phyloP scores from a whole-genome alignment of 2,888 invertebrate genomes.

The Drosophila helvetica region DNA sequence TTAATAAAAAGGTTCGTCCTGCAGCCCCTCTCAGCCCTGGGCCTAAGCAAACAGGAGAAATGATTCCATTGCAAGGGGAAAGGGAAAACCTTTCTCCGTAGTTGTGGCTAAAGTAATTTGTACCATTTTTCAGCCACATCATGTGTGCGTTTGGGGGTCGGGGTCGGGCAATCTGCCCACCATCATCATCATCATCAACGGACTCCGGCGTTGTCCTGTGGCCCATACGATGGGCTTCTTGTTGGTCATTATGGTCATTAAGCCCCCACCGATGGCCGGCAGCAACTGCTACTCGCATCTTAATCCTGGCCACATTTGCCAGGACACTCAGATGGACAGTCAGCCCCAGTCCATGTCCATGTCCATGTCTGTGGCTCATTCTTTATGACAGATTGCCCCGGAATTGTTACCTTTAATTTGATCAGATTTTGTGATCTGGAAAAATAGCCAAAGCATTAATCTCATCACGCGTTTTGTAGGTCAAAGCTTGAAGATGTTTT shows the following conservation, averaged over 20 bases:
- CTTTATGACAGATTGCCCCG: constrained; percentile 66
- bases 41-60: constrained; percentile 68
- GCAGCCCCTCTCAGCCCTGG: constrained; percentile 35
- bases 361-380: constrained; percentile 1
- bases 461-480: constrained; percentile 17
- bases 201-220: constrained; percentile 31
- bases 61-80: constrained; percentile 61
- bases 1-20: constrained; percentile 70
- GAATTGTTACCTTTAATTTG: constrained; percentile 67
- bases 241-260: constrained; percentile 78
- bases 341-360: constrained; percentile 11
- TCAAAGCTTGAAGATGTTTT: constrained; percentile 27
- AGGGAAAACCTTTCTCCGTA: constrained; percentile 49
- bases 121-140: constrained; percentile 79
- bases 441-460: constrained; percentile 47
- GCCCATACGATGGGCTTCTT: constrained; percentile 51
- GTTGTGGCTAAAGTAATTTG: constrained; percentile 69
- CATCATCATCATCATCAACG: constrained; percentile 51
- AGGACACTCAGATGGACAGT: constrained; percentile 21
- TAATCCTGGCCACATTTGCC: constrained; percentile 66
- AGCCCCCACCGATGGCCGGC: constrained; percentile 56
- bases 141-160: constrained; percentile 52
- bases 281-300: constrained; percentile 56
- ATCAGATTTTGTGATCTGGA: constrained; percentile 60
- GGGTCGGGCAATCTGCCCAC: constrained; percentile 50